These are phyloP conservation scores for Corythoichthys haematopterus DNA, from an alignment of 2,113 vertebrate species.

Conservation along the genomic window DNA sequence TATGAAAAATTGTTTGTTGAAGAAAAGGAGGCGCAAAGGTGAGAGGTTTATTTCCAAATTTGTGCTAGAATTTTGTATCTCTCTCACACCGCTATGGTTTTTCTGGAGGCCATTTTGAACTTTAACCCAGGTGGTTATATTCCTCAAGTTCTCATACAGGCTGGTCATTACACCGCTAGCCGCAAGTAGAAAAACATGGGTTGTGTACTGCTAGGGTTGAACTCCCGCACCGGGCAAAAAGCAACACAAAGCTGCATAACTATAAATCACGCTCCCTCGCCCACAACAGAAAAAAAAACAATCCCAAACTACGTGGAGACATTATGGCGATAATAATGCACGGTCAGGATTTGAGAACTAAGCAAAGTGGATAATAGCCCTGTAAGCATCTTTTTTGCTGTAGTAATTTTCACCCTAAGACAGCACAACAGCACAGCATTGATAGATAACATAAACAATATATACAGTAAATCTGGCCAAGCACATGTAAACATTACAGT, in stretches of 20 bases:
- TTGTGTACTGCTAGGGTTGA: slow-evolving; percentile 39
- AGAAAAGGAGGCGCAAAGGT: neutral
- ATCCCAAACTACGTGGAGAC: slow-evolving; percentile 27
- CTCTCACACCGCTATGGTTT: slow-evolving; percentile 14
- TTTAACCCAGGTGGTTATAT: slow-evolving; percentile 36
- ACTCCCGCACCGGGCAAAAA: slow-evolving; percentile 39
- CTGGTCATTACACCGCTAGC: slow-evolving; percentile 6
- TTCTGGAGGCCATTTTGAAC: slow-evolving; percentile 39
- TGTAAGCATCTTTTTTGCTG: slow-evolving; percentile 27
- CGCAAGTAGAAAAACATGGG: slow-evolving; percentile 23
- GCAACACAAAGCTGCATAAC: slow-evolving; percentile 26
- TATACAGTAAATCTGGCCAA: slow-evolving; percentile 12
- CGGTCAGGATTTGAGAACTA: neutral
- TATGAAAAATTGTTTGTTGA: too few relatives aligned
- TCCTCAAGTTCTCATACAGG: slow-evolving; percentile 4
- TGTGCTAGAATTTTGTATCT: neutral
- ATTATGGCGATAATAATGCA: slow-evolving; percentile 39
- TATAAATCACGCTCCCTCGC: slow-evolving; percentile 32
- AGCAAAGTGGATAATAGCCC: slow-evolving; percentile 20
- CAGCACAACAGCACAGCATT: neutral
- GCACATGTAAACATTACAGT: neutral
- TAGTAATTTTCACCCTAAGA: slow-evolving; percentile 33
- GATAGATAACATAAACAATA: slow-evolving; percentile 25
- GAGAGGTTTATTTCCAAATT: neutral
- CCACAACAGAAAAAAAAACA: slow-evolving; percentile 30